Base-by-base conservation (phyloP, 2,888 invertebrate species). In the Neoitamus cyanurus region DNA sequence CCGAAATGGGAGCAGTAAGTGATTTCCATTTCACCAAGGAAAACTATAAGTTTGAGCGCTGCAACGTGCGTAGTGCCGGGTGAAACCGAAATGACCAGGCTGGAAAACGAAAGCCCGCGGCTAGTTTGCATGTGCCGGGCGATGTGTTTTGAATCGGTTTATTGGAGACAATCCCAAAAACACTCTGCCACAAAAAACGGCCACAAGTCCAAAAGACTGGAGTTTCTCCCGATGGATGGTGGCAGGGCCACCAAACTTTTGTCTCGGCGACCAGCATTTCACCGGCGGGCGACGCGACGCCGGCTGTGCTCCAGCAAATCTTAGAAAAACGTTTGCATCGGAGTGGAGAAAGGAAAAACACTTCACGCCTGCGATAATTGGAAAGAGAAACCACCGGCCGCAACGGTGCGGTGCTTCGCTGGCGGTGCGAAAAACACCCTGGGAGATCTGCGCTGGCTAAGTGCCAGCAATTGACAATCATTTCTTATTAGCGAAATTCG, bases 301-400 rank as follows among this genome's bases (percentile, higher is more conserved):
- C 37, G 42, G 72, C 31, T 11, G 34, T 42, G 37, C 28, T 46
- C 25, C 42, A 28, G 37, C 28, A 77, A 77, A 30, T 77, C 28
- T 25, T 42, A 42, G 77, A 77, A 77, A 77, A 42, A 77, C 42
- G 25, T 13, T 77, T 42, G 46, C 28, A 42, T 15, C 5, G 30
- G 25, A 5, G 13, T 9, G 36, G 42, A 42, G 77, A 77, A 77
- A 77, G 46, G 77, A 46, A 77, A 73, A 77, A 77, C 77, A 42
- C 42, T 77, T 77, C 77, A 77, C 77, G 77, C 42, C 30, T 77
- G n/a, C 28, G 25, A 42, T 77, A 77, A 77, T 77, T 46, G 77
- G 46, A 77, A 77, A 77, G 77, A 77, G 77, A 77, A 77, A 77
- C 11, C 77, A 46, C 46, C 25, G 42, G 36, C 77, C 46, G 46